These are phyloP conservation scores for Escarpia spicata DNA, from an alignment of 2,888 invertebrate species.

Conservation along the genomic window DNA sequence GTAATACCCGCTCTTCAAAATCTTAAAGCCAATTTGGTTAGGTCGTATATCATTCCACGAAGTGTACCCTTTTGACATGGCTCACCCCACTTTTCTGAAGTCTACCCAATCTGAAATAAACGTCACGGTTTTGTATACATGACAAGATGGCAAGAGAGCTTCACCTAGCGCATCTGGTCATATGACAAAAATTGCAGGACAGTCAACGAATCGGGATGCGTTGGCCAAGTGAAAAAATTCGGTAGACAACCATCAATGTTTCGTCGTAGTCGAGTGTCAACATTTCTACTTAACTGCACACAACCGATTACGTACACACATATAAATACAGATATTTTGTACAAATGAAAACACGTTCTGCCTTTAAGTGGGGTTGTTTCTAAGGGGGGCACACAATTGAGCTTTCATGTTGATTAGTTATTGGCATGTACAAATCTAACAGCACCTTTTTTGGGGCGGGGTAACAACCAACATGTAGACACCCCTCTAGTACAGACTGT, in stretches of 20 bases:
- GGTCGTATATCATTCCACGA: not conserved
- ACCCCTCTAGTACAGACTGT: not conserved
- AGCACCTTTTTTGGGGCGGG: not conserved
- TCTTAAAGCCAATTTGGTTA: not conserved
- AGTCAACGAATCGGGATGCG: not conserved
- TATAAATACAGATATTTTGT: conserved; percentile 8
- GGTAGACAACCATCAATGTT: not conserved
- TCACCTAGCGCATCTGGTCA: not conserved
- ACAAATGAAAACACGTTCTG: not conserved
- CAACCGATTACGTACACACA: not conserved
- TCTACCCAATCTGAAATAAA: not conserved
- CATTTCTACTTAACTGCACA: not conserved
- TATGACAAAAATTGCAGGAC: not conserved
- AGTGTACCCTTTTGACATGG: not conserved
- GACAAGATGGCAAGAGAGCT: not conserved
- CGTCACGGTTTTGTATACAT: not conserved
- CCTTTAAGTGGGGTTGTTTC: not conserved
- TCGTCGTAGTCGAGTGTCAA: not conserved
- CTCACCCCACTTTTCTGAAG: not conserved
- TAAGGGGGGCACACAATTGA: not conserved
- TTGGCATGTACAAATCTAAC: conserved; percentile 12
- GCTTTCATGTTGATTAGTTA: conserved; percentile 1
- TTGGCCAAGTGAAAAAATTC: not conserved
- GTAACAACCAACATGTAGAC: not conserved
- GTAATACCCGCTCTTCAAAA: not conserved